Evolutionary conservation across 1,140 invertebrate genomes (phyloP), one percentile per base, ranked within the genome.

Genomic region (Heliconius eleuchia): DNA sequence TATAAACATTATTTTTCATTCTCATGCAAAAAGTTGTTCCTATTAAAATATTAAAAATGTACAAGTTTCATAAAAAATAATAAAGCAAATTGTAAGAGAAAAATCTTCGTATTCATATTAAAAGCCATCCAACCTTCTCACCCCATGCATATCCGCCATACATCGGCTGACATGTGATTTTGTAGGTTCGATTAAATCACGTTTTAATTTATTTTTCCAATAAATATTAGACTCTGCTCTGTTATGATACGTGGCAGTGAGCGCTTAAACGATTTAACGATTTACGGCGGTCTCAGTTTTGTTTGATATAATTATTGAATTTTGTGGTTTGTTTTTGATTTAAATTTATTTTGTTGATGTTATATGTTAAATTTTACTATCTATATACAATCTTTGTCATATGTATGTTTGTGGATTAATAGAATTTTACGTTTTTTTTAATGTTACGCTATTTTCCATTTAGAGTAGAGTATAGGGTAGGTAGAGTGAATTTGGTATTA

Each of bases 141-240:
- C 18, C 9, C n/a, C 55, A 11, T 23, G n/a, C 60, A 66, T 27
- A 66, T 66, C 23, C 60, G 23, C 60, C 60, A 46, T 70, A 76
- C 60, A 76, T 55, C 27, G 60, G 60, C 60, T 76, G 74, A 76
- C 74, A 71, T 66, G 23, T 39, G 57, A 76, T 76, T 70, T 70
- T 70, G 60, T 71, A 71, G 60, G 74, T 23, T 39, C 60, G 74
- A 76, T 60, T 70, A 70, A 76, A 76, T 70, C 60, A 76, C 37
- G 42, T 46, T 71, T 76, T 76, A 76, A 76, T 76, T 76, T 76
- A 76, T 76, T 76, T 70, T 46, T 46, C 42, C 39, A n/a, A 76
- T 76, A 76, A 70, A 76, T 76, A 76, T 76, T 76, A 76, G 27
- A 76, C n/a, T 19, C 39, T 30, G 23, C 55, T 46, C 39, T 70